Base-by-base conservation (phyloP, 1,140 invertebrate species). In the Intoshia linei region DNA sequence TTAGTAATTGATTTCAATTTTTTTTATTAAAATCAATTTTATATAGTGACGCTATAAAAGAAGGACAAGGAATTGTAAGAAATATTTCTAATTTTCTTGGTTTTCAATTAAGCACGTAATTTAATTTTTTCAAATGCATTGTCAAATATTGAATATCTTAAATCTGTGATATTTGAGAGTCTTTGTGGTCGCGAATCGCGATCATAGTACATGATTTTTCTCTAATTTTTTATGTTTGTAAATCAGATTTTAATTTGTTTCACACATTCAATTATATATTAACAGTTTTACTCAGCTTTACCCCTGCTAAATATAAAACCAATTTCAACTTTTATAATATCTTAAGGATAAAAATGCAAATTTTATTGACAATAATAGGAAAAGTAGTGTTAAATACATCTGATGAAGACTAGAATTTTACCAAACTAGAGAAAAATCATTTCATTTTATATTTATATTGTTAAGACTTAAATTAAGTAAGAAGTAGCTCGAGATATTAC, bases 61-160 rank as follows among this genome's bases (percentile, higher is more conserved):
- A 61, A 48, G 90, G 90, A 40, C 98, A 98, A 60, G 78, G 76
- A 29, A 95, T 98, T 45, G 98, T 92, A 62, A 77, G 93, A 58
- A 99, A 98, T 54, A 99, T 99, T 44, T 67, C 78, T 38, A 98
- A 98, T 59, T 99, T 99, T 64, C 83, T 98, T 11, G 67, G 78
- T 39, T 98, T 98, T 63, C 87, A 98, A 61, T 63, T 98, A 36
- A 90, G 79, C 49, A 95, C 90, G 63, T 66, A 52, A 56, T 60
- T 57, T 27, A 14, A 13, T 34, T 29, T 6, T 14, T 14, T 33
- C 32, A 17, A 1, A 21, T 2, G 4, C 5, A 19, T 17, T 36
- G 13, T 11, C 14, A 14, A 14, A 4, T 23, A 10, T n/a, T 36
- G 19, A 23, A 3, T n/a, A n/a, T n/a, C n/a, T n/a, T n/a, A n/a